phyloP scores from a whole-genome alignment of 2,888 invertebrate genomes.

The Bombylius major region DNA sequence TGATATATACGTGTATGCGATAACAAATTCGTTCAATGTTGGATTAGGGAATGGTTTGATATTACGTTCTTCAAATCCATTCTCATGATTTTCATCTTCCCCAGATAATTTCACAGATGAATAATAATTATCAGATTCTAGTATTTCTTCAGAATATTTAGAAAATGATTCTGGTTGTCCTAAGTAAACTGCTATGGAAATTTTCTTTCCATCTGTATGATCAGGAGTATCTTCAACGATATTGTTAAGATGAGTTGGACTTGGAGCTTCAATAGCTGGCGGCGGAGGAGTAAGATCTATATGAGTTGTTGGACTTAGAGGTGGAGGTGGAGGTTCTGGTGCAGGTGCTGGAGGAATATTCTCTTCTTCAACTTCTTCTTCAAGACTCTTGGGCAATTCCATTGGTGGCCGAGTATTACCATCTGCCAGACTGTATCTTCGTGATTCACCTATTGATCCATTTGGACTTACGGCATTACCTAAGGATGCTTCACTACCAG shows the following conservation, averaged over 20 bases:
- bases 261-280: slow-evolving; percentile 30
- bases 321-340: slow-evolving; percentile 34
- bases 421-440: slow-evolving; percentile 48
- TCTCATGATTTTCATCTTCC: slow-evolving; percentile 12
- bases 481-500: slow-evolving; percentile 48
- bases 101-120: slow-evolving; percentile 35
- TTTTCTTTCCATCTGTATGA: slow-evolving; percentile 72
- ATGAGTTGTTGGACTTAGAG: slow-evolving; percentile 32
- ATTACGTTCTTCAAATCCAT: slow-evolving; percentile 22
- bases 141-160: slow-evolving; percentile 53
- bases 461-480: slow-evolving; percentile 38
- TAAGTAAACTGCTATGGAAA: slow-evolving; percentile 76
- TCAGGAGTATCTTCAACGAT: slow-evolving; percentile 49
- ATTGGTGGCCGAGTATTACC: slow-evolving; percentile 36
- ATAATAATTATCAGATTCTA: slow-evolving; percentile 50
- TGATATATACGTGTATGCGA: slow-evolving; percentile 81
- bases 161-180: slow-evolving; percentile 69
- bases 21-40: slow-evolving; percentile 60
- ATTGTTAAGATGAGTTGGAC: slow-evolving; percentile 28
- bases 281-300: slow-evolving; percentile 36
- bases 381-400: slow-evolving; percentile 34
- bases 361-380: slow-evolving; percentile 34
- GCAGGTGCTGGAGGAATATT: slow-evolving; percentile 32
- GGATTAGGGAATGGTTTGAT: slow-evolving; percentile 46
- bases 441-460: slow-evolving; percentile 40